Conservation (phyloP, 1,140 invertebrate species). For the Xylocopa sonorina region DNA sequence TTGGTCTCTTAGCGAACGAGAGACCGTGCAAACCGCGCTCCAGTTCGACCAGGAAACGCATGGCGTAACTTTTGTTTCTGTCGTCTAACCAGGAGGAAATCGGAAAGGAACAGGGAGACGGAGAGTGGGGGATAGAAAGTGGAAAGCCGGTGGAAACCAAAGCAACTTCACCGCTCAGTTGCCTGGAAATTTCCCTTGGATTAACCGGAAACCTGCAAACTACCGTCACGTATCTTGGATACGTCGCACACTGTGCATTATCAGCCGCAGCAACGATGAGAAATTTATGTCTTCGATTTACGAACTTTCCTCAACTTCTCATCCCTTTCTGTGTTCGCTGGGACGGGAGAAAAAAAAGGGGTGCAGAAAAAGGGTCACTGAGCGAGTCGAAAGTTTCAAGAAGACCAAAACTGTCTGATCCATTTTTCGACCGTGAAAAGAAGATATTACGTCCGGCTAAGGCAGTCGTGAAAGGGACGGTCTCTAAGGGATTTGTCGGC, state of each 20-base stretch:
- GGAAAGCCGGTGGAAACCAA: neutral
- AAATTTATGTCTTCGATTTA: conserved; percentile 27
- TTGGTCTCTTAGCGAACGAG: neutral
- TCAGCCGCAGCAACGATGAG: neutral
- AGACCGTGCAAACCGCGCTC: neutral
- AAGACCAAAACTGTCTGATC: neutral
- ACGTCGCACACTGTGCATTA: conserved; percentile 2
- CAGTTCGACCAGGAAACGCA: conserved; percentile 3
- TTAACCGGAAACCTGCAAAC: conserved; percentile 44
- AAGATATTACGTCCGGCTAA: neutral
- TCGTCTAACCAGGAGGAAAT: conserved; percentile 29
- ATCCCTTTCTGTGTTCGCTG: neutral
- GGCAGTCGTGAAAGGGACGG: neutral
- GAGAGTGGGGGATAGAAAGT: too few species aligned
- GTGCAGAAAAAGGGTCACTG: neutral
- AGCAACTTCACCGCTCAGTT: neutral
- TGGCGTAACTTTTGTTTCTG: conserved; percentile 40
- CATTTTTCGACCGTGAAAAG: neutral
- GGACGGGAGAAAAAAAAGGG: neutral
- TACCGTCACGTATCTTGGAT: conserved; percentile 10
- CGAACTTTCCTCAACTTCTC: neutral
- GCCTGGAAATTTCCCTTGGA: conserved; percentile 37
- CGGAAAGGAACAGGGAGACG: conserved; percentile 20
- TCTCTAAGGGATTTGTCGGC: neutral
- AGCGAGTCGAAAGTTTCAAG: neutral